A percentile compares a stretch with the other conserved stretches of the same genome.
phyloP scores from a whole-genome alignment of 2,113 vertebrate genomes.

The Trichechus manatus region DNA sequence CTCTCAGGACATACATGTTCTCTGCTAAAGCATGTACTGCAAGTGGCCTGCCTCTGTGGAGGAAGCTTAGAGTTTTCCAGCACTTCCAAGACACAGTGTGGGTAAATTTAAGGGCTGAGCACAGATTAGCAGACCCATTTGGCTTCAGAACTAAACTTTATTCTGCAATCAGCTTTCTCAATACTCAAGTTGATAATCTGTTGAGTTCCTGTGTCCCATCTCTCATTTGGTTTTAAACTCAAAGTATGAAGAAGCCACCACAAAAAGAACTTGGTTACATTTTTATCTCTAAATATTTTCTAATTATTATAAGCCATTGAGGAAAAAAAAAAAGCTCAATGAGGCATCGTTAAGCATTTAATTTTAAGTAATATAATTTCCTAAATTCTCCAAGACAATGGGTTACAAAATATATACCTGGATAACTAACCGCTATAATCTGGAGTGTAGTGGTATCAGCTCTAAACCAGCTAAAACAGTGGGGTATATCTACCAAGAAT shows the following conservation, averaged over 20 bases:
- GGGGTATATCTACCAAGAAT: background rate
- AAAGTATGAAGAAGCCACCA: background rate
- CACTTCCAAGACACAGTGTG: background rate
- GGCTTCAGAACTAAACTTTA: background rate
- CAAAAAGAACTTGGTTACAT: background rate
- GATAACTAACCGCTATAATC: background rate
- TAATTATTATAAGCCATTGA: background rate
- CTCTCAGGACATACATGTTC: background rate
- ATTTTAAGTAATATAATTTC: slow-evolving; percentile 26
- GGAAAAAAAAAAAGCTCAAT: background rate
- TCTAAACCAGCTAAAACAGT: background rate
- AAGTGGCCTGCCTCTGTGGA: background rate
- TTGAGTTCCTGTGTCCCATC: background rate
- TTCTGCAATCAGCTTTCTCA: slow-evolving; percentile 18
- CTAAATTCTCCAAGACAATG: background rate
- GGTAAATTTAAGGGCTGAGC: background rate
- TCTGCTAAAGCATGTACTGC: background rate
- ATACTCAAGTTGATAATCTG: background rate
- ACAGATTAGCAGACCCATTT: background rate
- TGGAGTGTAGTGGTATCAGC: background rate
- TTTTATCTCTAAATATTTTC: slow-evolving; percentile 25
- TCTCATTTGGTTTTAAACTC: slow-evolving; percentile 46
- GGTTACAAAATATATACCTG: background rate
- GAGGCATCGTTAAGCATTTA: background rate
- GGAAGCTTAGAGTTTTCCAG: background rate